A percentile compares a stretch with the other conserved stretches of the same genome.
Conservation (phyloP, 2,888 invertebrate species). For the Lottia gigantea region DNA sequence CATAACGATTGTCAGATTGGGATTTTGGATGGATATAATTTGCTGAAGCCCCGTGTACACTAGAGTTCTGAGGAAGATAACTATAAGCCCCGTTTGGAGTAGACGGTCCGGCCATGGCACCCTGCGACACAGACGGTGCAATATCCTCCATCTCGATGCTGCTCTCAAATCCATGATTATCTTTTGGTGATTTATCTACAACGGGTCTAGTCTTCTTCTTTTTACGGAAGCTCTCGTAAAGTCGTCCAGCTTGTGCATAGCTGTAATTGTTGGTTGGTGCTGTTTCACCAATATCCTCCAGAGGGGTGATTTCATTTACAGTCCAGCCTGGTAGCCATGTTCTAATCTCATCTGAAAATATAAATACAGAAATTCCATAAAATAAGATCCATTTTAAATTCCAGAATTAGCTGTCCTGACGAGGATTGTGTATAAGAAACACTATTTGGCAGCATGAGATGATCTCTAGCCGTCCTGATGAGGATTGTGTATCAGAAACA, state of each 20-base stretch:
- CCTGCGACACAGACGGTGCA: not conserved
- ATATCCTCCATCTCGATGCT: not conserved
- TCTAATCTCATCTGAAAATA: constrained; percentile 35
- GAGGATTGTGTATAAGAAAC: no score
- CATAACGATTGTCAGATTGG: constrained; percentile 5
- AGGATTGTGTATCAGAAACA: no score
- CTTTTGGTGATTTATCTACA: constrained; percentile 16
- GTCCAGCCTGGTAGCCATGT: constrained; percentile 33
- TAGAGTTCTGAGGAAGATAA: not conserved
- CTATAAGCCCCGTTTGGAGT: not conserved
- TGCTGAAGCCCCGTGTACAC: constrained; percentile 13
- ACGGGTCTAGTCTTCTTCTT: constrained; percentile 20
- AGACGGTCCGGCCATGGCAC: not conserved
- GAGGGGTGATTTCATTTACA: constrained; percentile 31
- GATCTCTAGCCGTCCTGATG: no score
- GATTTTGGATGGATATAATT: not conserved
- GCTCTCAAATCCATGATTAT: constrained; percentile 2
- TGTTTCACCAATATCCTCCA: constrained; percentile 32
- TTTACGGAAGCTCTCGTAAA: constrained; percentile 37
- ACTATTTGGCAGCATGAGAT: no score
- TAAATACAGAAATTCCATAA: not conserved
- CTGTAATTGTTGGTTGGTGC: constrained; percentile 31
- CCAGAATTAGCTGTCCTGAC: no score
- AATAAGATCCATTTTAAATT: no score
- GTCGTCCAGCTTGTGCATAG: constrained; percentile 35